These are phyloP conservation scores for Novumbra hubbsi DNA, from an alignment of 2,797 vertebrate species.

Conservation along the genomic window DNA sequence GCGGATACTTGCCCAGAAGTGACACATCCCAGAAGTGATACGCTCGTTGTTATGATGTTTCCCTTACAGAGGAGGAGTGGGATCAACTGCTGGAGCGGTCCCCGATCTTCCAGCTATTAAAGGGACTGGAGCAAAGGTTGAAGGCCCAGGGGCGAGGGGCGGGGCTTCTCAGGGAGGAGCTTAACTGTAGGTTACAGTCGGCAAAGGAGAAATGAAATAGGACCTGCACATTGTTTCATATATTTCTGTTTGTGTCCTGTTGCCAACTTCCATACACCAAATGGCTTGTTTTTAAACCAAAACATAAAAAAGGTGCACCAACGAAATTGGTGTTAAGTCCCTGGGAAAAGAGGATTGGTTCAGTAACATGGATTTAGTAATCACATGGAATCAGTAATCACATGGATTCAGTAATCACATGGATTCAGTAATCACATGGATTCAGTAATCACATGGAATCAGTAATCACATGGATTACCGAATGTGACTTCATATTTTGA, in stretches of 20 bases:
- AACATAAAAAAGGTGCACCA: not conserved
- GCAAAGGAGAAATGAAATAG: not conserved
- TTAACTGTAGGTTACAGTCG: slow-evolving; percentile 31
- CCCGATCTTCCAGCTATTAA: slow-evolving; percentile 72
- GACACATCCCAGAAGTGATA: not conserved
- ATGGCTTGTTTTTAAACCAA: not conserved
- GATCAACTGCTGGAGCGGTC: slow-evolving; percentile 60
- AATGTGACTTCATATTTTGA: no score
- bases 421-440: no score
- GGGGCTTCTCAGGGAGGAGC: slow-evolving; percentile 50
- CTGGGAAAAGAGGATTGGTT: no score
- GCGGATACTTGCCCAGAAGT: not conserved
- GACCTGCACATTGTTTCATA: not conserved
- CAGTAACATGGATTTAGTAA: no score
- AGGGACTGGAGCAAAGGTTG: slow-evolving; percentile 64
- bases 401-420: no score
- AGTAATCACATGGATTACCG: no score
- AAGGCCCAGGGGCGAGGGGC: slow-evolving; percentile 50
- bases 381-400: no score
- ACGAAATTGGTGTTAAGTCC: not conserved
- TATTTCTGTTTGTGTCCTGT: not conserved
- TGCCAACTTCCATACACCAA: not conserved
- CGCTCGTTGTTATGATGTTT: not conserved
- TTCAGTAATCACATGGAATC: no score
- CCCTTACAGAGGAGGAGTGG: slow-evolving; percentile 65